A percentile compares a stretch with the other conserved stretches of the same genome.
Conservation (phyloP, 2,113 vertebrate species). For the Arenaria interpres region DNA sequence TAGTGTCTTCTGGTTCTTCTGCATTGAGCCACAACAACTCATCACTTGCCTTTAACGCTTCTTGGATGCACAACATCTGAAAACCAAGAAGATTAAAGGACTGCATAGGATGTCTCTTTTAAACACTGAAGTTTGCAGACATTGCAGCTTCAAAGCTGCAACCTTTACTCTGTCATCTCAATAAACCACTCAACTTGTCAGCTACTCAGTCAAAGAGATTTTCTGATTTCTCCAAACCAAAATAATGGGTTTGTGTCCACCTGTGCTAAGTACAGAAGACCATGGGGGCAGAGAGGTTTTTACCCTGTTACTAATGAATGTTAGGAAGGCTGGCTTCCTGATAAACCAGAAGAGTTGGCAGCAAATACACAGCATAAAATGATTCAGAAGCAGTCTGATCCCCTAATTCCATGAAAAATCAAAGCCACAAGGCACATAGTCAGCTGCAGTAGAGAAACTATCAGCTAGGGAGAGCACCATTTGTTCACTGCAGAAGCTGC, state of each 20-base stretch:
- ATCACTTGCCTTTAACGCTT: neutral
- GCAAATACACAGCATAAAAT: neutral
- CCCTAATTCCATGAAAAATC: slow-evolving; percentile 12
- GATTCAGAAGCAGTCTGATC: neutral
- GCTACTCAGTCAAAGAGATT: neutral
- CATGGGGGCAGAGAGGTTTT: neutral
- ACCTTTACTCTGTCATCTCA: neutral
- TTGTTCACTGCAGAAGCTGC: neutral
- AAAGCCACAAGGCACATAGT: neutral
- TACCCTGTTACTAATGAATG: neutral
- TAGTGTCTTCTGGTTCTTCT: neutral
- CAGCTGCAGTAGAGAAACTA: neutral
- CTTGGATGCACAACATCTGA: slow-evolving; percentile 7
- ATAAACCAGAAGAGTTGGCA: neutral
- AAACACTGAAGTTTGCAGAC: neutral
- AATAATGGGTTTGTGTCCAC: neutral
- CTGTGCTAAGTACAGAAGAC: neutral
- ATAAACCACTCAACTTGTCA: neutral
- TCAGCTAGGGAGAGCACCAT: neutral
- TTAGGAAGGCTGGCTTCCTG: neutral
- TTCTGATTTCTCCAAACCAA: neutral
- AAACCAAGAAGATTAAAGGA: slow-evolving; percentile 8
- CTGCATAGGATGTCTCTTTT: neutral
- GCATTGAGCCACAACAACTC: neutral
- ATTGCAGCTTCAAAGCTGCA: neutral